A percentile compares a stretch with the other conserved stretches of the same genome.
Conservation (phyloP, 2,113 vertebrate genomes). For the Alaudala cheleensis region DNA sequence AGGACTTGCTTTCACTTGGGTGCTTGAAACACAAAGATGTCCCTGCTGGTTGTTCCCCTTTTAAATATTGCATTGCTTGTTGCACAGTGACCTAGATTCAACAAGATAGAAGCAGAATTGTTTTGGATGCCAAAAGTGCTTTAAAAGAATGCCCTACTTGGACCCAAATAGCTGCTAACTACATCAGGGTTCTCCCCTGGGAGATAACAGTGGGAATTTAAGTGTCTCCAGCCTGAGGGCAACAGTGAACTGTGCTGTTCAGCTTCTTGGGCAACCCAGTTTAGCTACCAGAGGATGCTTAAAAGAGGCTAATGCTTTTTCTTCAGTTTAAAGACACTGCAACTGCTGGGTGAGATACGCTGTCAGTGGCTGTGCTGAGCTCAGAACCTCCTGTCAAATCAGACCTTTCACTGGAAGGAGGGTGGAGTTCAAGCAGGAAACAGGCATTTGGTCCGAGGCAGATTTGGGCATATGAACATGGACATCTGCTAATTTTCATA, state of each 20-base stretch:
- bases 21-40: neutral
- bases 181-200: neutral
- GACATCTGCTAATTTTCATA: neutral
- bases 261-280: neutral
- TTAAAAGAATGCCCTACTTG: slow-evolving; percentile 30
- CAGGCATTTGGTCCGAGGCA: neutral
- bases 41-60: neutral
- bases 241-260: neutral
- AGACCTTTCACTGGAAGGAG: neutral
- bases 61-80: slow-evolving; percentile 56
- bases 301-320: neutral
- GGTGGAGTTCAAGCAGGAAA: neutral
- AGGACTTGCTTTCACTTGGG: neutral
- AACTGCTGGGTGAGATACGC: neutral
- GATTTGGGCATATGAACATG: neutral
- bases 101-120: slow-evolving; percentile 14
- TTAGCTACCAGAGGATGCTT: neutral
- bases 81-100: slow-evolving; percentile 55
- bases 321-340: neutral
- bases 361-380: neutral
- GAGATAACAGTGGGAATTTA: neutral
- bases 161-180: neutral
- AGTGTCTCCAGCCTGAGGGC: slow-evolving; percentile 8
- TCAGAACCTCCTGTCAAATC: neutral
- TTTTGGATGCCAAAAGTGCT: neutral